phyloP scores from a whole-genome alignment of 2,113 vertebrate species.

The Antigone vipio region DNA sequence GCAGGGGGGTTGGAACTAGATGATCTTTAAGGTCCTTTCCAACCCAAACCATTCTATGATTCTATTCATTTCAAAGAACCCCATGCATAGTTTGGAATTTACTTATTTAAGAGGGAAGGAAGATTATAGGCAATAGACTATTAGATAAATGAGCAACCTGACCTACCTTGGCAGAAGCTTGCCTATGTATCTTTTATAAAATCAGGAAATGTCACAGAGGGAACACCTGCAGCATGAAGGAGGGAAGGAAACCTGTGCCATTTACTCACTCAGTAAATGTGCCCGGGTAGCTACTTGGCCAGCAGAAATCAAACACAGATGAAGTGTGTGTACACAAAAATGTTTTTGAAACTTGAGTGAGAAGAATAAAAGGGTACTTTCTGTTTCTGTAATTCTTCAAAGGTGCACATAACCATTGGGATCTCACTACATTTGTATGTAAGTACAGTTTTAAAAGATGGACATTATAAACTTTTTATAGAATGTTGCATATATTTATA shows the following conservation, averaged over 20 bases:
- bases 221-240: not conserved
- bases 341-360: not conserved
- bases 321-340: not conserved
- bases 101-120: not conserved
- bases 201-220: not conserved
- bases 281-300: not conserved
- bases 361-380: not conserved
- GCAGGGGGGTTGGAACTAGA: no score
- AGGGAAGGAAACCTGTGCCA: not conserved
- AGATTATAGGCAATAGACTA: not conserved
- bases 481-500: not conserved
- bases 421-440: not conserved
- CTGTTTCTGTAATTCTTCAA: not conserved
- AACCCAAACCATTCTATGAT: no score
- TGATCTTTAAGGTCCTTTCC: no score
- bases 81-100: not conserved
- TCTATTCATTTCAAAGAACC: not conserved
- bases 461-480: not conserved
- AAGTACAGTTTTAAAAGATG: not conserved
- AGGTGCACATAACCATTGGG: not conserved
- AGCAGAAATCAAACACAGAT: not conserved
- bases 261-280: not conserved
- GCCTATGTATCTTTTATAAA: not conserved
- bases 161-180: not conserved
- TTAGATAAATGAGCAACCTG: not conserved